Evolutionary conservation across 2,888 invertebrate species (phyloP).

Genomic region (Chymomyza caudatula): DNA sequence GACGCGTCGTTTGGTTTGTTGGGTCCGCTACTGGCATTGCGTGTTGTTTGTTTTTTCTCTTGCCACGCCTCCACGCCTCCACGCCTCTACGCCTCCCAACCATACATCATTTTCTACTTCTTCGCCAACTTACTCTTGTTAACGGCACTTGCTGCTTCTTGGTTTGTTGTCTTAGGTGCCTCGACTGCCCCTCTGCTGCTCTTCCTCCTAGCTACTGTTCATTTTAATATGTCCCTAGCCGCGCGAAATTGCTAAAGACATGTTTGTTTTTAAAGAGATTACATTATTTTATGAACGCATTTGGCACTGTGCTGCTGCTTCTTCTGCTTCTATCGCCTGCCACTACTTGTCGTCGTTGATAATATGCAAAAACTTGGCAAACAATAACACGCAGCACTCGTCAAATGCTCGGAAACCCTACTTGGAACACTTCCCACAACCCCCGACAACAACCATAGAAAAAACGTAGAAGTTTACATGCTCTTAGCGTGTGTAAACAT

Average conservation of each 20-base stretch:
- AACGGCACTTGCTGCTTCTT: slow-evolving; percentile 51
- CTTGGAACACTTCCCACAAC: slow-evolving; percentile 27
- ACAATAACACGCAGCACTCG: slow-evolving; percentile 64
- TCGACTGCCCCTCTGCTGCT: slow-evolving; percentile 34
- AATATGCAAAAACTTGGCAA: slow-evolving; percentile 72
- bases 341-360: slow-evolving; percentile 51
- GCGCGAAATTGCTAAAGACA: slow-evolving; percentile 71
- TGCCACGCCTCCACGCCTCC: not conserved
- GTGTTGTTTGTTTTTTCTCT: slow-evolving; percentile 25
- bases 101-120: slow-evolving; percentile 34
- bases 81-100: slow-evolving; percentile 22
- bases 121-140: slow-evolving; percentile 63
- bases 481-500: slow-evolving; percentile 60
- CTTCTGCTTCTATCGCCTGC: slow-evolving; percentile 12
- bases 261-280: slow-evolving; percentile 70
- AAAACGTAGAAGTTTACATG: slow-evolving; percentile 11
- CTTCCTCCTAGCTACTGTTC: too few relatives aligned
- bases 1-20: slow-evolving; percentile 8
- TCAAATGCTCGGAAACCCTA: slow-evolving; percentile 56
- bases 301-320: slow-evolving; percentile 30
- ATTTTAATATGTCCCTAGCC: slow-evolving; percentile 70
- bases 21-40: slow-evolving; percentile 1
- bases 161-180: slow-evolving; percentile 57
- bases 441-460: not conserved
- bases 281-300: slow-evolving; percentile 71